Conservation (phyloP, 2,113 vertebrate genomes). For the Irena cyanogastra region DNA sequence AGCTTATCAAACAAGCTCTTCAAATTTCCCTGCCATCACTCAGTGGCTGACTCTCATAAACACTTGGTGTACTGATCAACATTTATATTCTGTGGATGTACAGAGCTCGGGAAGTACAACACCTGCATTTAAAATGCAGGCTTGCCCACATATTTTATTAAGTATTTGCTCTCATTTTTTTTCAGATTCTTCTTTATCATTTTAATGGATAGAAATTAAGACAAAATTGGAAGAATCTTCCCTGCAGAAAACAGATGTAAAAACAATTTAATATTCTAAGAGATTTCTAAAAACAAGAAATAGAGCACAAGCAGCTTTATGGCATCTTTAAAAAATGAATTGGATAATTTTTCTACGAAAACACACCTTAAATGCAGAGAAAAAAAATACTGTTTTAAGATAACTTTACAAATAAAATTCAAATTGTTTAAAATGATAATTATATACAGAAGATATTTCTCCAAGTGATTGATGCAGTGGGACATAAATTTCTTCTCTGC, state of each 20-base stretch:
- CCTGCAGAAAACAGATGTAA: conserved; percentile 21
- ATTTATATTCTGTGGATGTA: not conserved
- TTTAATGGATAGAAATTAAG: conserved; percentile 33
- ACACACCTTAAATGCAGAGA: not conserved
- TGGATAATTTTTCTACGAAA: not conserved
- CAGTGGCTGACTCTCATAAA: not conserved
- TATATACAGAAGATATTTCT: not conserved
- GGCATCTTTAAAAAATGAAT: not conserved
- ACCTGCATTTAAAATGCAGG: conserved; percentile 1
- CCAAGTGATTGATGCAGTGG: not conserved
- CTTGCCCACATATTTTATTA: not conserved
- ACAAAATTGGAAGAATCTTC: not conserved
- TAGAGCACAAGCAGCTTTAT: not conserved
- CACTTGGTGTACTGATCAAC: not conserved
- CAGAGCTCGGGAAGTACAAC: not conserved
- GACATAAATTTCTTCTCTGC: not conserved
- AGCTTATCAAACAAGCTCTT: not conserved
- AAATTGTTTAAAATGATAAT: not conserved
- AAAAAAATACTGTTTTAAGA: not conserved
- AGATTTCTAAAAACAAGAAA: not conserved
- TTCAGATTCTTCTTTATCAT: not conserved
- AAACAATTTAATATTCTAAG: not conserved
- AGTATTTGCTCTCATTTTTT: conserved; percentile 1
- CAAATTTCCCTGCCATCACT: not conserved
- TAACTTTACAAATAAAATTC: not conserved